phyloP scores from a whole-genome alignment of 2,888 invertebrate species.

The Drosophila helvetica region DNA sequence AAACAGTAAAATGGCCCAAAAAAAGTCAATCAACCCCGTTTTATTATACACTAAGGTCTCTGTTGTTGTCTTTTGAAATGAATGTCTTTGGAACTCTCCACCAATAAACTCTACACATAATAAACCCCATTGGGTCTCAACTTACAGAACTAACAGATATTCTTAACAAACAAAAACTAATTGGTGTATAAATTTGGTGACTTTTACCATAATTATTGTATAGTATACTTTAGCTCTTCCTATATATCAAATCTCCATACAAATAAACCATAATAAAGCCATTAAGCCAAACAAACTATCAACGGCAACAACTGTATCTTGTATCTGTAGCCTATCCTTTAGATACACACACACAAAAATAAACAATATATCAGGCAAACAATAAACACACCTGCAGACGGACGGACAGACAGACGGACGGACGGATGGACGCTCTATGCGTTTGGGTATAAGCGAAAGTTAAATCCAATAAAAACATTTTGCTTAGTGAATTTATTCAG shows the following conservation, averaged over 20 bases:
- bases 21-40: no score
- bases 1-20: no score
- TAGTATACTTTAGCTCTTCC: not conserved
- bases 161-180: not conserved
- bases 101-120: no score
- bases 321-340: constrained; percentile 12
- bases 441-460: constrained; percentile 56
- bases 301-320: constrained; percentile 8
- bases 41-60: no score
- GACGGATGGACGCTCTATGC: not conserved
- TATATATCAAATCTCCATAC: not conserved
- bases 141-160: not conserved
- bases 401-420: not conserved
- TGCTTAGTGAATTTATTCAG: constrained; percentile 69
- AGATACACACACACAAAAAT: constrained; percentile 1
- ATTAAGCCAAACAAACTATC: constrained; percentile 19
- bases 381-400: constrained; percentile 1
- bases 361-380: constrained; percentile 8
- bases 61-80: no score
- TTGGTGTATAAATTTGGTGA: not conserved
- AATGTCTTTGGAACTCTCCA: no score
- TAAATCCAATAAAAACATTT: constrained; percentile 68
- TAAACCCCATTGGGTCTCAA: accelerated
- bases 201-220: not conserved
- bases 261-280: constrained; percentile 22